These are phyloP conservation scores for Epistrophe eligans DNA, from an alignment of 2,888 invertebrate genomes.

Conservation along the genomic window DNA sequence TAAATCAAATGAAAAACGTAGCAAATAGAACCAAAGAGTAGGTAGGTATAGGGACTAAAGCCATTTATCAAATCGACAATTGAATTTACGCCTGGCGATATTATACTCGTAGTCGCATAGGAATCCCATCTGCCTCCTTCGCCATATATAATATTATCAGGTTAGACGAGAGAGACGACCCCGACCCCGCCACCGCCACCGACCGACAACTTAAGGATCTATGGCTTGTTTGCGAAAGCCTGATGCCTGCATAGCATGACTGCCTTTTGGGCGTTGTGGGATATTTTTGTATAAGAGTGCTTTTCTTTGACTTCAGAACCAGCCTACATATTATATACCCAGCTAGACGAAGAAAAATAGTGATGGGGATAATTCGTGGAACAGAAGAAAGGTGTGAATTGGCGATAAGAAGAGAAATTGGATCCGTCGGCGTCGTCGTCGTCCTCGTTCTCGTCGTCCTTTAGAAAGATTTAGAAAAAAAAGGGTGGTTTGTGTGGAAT, in stretches of 20 bases:
- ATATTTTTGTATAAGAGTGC: slow-evolving; percentile 36
- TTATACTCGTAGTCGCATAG: slow-evolving; percentile 22
- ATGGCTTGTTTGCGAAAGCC: slow-evolving; percentile 44
- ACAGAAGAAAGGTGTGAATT: slow-evolving; percentile 75
- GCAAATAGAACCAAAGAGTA: slow-evolving; percentile 36
- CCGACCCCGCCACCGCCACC: neutral
- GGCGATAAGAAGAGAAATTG: slow-evolving; percentile 74
- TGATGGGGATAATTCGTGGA: slow-evolving; percentile 58
- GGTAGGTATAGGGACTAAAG: slow-evolving; percentile 13
- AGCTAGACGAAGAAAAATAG: neutral
- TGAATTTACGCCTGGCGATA: slow-evolving; percentile 68
- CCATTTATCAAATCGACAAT: slow-evolving; percentile 76
- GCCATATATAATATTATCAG: neutral
- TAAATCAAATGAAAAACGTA: slow-evolving; percentile 70
- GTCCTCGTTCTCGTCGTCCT: too few relatives aligned
- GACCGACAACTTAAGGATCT: slow-evolving; percentile 40
- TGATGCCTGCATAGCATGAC: slow-evolving; percentile 4
- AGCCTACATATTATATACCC: neutral
- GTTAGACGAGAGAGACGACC: neutral
- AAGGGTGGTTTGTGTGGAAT: slow-evolving; percentile 9
- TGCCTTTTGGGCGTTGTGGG: slow-evolving; percentile 26
- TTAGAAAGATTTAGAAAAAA: slow-evolving; percentile 53
- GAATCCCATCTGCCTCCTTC: slow-evolving; percentile 28
- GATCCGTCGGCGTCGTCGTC: slow-evolving; percentile 49
- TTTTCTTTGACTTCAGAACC: slow-evolving; percentile 23